Evolutionary conservation across 2,113 vertebrate species (phyloP).

Genomic region (Brachyistius frenatus): DNA sequence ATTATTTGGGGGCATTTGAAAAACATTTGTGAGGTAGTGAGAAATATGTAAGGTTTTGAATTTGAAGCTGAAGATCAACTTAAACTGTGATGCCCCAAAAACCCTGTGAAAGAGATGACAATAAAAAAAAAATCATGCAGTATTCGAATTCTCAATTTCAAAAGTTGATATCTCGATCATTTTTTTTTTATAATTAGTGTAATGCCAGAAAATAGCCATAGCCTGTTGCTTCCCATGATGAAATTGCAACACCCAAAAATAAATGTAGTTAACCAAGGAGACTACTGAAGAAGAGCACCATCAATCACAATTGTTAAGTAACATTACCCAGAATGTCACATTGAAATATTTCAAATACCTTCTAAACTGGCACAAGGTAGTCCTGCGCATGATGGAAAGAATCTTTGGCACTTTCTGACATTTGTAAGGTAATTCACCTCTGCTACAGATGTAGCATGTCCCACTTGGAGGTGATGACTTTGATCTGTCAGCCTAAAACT

Average conservation of each 20-base stretch:
- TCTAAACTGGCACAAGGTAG: neutral
- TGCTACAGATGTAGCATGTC: conserved; percentile 4
- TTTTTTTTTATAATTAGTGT: too few species aligned
- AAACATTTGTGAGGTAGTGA: too few species aligned
- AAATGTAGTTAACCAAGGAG: neutral
- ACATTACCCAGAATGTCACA: neutral
- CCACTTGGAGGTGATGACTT: conserved; percentile 3
- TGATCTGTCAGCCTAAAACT: conserved; percentile 26
- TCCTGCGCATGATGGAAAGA: neutral
- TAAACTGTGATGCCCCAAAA: too few species aligned
- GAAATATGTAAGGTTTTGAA: too few species aligned
- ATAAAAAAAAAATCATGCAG: too few species aligned
- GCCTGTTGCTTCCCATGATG: too few species aligned
- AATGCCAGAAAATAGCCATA: too few species aligned
- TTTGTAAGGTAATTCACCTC: neutral
- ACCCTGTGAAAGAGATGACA: too few species aligned
- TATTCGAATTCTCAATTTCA: too few species aligned
- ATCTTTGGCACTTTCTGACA: conserved; percentile 1
- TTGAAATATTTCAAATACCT: neutral
- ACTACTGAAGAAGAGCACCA: neutral
- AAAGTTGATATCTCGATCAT: too few species aligned
- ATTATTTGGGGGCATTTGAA: too few species aligned
- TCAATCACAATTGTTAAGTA: neutral
- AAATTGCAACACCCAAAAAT: neutral
- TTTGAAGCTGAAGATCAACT: too few species aligned